Evolutionary conservation across 2,888 invertebrate genomes (phyloP), one percentile per base, ranked within the genome.

Genomic region (Thalpophila matura): DNA sequence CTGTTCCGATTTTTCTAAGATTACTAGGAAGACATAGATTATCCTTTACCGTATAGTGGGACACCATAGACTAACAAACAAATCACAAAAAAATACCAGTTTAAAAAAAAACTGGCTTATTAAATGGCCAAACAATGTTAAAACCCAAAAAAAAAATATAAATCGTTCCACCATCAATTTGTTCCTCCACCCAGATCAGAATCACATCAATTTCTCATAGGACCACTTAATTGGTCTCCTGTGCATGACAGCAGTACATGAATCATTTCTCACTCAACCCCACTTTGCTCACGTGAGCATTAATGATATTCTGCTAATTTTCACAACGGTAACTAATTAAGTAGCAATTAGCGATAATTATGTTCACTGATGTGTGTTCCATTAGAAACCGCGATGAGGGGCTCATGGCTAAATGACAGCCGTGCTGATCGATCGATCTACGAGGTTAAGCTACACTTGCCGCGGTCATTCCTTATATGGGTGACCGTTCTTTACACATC

Each of bases 221-320:
- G n/a, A 50, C 35, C 43, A 62, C 46, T 33, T 79, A 79, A 75
- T 75, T 65, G 59, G 42, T 1, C 35, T 40, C 14, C 55, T 79
- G 77, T 20, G 16, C 6, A 10, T 5, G 58, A 64, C 65, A 54
- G 42, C 46, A 14, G 18, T 4, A 14, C 42, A 57, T 61, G 59
- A 63, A 57, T 77, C 58, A 69, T 50, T 42, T 35, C 26, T 45
- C 20, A 58, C 10, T 37, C 51, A 63, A 43, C 16, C 37, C 20
- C 33, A 9, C 9, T 46, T 3, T 50, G 79, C 58, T 64, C 26
- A 40, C 6, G 10, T 27, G 1, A 53, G 26, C 60, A 49, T 49
- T 65, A 51, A 77, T 60, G 22, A 60, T 63, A 65, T 62, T 58
- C 53, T 40, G 42, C 29, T 60, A 54, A 64, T 76, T 64, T 47